Base-by-base conservation (phyloP, 2,888 invertebrate species). In the Phalera bucephala region DNA sequence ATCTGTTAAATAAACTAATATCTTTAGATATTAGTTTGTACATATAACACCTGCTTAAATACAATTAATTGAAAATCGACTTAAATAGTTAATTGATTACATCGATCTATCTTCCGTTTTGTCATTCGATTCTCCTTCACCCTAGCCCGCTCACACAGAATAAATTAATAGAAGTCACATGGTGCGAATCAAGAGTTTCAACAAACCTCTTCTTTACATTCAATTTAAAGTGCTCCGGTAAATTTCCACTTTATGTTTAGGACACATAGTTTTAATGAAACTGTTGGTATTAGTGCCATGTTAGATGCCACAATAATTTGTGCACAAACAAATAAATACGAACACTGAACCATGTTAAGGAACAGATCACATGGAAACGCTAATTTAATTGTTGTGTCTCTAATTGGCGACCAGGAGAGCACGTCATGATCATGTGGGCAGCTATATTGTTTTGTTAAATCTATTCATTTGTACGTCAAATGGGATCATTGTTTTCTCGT, bases 301-400 rank as follows among this genome's bases (percentile, higher is more conserved):
- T 43, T 38, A 12, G 37, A 36, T 28, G 36, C 33, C 39, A 40
- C 37, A 37, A 38, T 45, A 50, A 52, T 38, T 36, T 33, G 33
- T 36, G 23, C 9, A 32, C 29, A 51, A 37, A 40, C 50, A 45
- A 45, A 44, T 37, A 36, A 32, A 36, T 20, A 35, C 37, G 22
- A 31, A 19, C 32, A 34, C 27, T 52, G 41, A 41, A 8, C 11
- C 11, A 19, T 42, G 36, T 47, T 47, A 42, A 56, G 57, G 49
- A 47, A 37, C 23, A 32, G 35, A 52, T 52, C 48, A 46, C 46
- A 50, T 46, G 36, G 44, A 44, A 42, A 39, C 54, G 54, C 44
- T 55, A 58, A 55, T 55, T 55, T 46, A 33, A 53, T 58, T 55
- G 58, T 53, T 53, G 49, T 42, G 46, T 56, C 44, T 47, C 30